Evolutionary conservation across 2,888 invertebrate genomes (phyloP), one percentile per base, ranked within the genome.

Genomic region (Chelonus formosanus): DNA sequence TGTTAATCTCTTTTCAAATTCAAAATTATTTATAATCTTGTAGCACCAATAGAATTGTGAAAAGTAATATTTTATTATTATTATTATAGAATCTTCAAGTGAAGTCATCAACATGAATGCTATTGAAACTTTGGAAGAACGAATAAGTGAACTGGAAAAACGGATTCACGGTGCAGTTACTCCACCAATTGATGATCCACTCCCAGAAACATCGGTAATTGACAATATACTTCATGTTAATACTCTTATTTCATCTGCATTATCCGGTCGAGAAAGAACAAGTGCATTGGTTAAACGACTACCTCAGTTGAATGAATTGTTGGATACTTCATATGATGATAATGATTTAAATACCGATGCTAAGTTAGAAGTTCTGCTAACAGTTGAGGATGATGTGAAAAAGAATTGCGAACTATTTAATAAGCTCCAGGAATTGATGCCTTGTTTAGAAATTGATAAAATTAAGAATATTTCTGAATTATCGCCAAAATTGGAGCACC

Each of bases 181-280:
- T 43, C 74, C 76, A 8, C 71, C 73, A 20, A 70, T 76, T 5
- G 74, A 82, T 8, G 72, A 76, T 48, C 74, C 74, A 10, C 72
- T 78, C 55, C 78, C 78, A 5, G 79, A 81, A 67, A 80, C 72
- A 68, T 75, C 81, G n/a, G 77, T 87, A 7, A 77, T 86, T 0
- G 86, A 87, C 67, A 81, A 82, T 65, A 78, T 88, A 6, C 47
- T 85, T 10, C 84, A 86, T 74, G 84, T 84, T 1, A 86, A 87
- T 71, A 86, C 85, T 1, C 81, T 87, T 74, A 85, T 87, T 36
- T 82, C 85, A 3, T 86, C 87, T 5, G 86, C 87, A 2, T 71
- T 87, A 20, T 86, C 86, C 67, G 86, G 87, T 60, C 83, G 87
- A 50, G 86, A 87, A 68, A 85, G 85, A 20, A 81, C 85, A 20